Base-by-base conservation (phyloP, 2,888 invertebrate species). In the Eupithecia subfuscata region DNA sequence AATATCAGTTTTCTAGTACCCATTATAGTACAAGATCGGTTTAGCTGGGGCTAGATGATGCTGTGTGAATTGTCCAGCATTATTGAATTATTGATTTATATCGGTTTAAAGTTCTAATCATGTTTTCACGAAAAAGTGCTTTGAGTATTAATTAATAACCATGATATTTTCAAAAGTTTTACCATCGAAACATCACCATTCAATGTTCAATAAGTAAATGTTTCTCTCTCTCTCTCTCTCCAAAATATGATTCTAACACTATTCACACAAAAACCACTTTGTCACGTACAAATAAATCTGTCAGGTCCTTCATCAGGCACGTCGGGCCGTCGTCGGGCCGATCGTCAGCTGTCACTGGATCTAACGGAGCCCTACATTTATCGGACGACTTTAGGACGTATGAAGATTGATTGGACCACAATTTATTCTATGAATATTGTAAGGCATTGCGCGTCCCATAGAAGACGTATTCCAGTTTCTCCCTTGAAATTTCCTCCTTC, bases 321-420 rank as follows among this genome's bases (percentile, higher is more conserved):
- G 34, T 22, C 52, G 52, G 45, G 45, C 40, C 40, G 40, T 16
- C n/a, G 70, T 71, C 48, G 52, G 73, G 64, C 60, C 34, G 64
- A 56, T 80, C 74, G 78, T 77, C 77, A 74, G 67, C 74, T 75
- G 78, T 75, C 78, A 77, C 77, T 18, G 74, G 71, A 73, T 69
- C 75, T 76, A 48, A 73, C 25, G 71, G 70, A 52, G 76, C 69
- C 76, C 78, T 78, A 75, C 75, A 75, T 56, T 56, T 77, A 77
- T 77, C 75, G 69, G 75, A 69, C 67, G 76, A 77, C 76, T 43
- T 16, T 71, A 45, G 9, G 60, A 25, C 60, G 3, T 60, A 68
- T 75, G 68, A 75, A 70, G 74, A 74, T 69, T 65, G 70, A 74
- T 70, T 70, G 40, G 40, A n/a, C 30, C 52, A 70, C 30, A 70